Base-by-base conservation (phyloP, 2,888 invertebrate genomes). In the Cremastinae sp. region DNA sequence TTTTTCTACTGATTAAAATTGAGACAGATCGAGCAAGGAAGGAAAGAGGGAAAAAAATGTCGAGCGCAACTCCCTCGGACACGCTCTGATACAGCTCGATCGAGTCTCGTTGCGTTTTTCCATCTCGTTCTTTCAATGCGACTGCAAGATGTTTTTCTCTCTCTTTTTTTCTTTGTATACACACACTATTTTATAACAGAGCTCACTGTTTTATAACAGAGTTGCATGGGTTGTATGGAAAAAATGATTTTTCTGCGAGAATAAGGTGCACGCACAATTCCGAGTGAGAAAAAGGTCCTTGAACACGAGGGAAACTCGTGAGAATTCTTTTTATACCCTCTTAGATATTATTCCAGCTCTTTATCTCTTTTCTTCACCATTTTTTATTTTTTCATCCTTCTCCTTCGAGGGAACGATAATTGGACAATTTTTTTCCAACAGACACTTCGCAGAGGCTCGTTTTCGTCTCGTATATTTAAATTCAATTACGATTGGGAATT, bases 61-160 rank as follows among this genome's bases (percentile, higher is more conserved):
- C 47, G 53, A 53, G 49, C 81, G 85, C 84, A 83, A 84, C 83
- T 84, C 81, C 81, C 83, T 83, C 81, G 83, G 86, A 86, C 86
- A 87, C 86, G 87, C 87, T 86, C 86, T 86, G 86, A 87, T 87
- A 86, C 85, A 85, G 74, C 79, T 64, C 74, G 71, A 78, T 79
- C 78, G 80, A 77, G 80, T 85, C 80, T 82, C 81, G 85, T 82
- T 83, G 83, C 68, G 75, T 61, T 59, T 75, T 65, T 77, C 37
- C 16, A 41, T 12, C 16, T 53, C 45, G 16, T 66, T 68, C 37
- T 41, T 9, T 39, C 58, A 41, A 10, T 64, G 20, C 12, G 12
- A 43, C 20, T 16, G 20, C 53, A 12, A 53, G 9, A 53, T 62
- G 70, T 68, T 75, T 66, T 62, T 20, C 20, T 55, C 28, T 14